Conservation (phyloP, 2,797 vertebrate species). For the Tinamus major region DNA sequence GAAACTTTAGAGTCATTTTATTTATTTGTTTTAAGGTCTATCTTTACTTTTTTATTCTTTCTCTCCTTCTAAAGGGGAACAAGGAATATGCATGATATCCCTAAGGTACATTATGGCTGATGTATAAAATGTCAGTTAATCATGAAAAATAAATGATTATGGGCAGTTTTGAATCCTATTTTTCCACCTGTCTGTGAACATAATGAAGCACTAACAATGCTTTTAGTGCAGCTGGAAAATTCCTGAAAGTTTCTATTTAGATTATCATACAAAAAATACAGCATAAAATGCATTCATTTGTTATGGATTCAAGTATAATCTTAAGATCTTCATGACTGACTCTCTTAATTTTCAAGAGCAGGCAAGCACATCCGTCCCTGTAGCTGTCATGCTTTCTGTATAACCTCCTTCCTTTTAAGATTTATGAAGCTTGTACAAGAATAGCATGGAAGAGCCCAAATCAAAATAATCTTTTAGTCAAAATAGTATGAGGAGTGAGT, state of each 20-base stretch:
- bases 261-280: neutral
- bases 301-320: neutral
- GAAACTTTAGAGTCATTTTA: neutral
- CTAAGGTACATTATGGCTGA: neutral
- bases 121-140: neutral
- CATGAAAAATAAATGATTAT: neutral
- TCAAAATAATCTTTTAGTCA: neutral
- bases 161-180: neutral
- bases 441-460: neutral
- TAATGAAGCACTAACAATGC: neutral
- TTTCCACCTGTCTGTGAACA: neutral
- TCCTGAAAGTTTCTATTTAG: neutral
- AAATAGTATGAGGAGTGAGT: neutral
- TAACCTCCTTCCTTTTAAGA: neutral
- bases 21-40: neutral
- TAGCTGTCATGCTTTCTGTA: neutral
- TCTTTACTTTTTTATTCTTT: neutral
- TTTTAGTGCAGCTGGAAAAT: rapidly evolving
- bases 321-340: neutral
- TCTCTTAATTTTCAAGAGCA: neutral
- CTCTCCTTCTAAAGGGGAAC: rapidly evolving
- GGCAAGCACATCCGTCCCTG: neutral
- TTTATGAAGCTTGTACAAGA: neutral
- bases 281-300: neutral
- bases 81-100: neutral